Base-by-base conservation (phyloP, 2,113 vertebrate species). In the Chrysochloris asiatica region DNA sequence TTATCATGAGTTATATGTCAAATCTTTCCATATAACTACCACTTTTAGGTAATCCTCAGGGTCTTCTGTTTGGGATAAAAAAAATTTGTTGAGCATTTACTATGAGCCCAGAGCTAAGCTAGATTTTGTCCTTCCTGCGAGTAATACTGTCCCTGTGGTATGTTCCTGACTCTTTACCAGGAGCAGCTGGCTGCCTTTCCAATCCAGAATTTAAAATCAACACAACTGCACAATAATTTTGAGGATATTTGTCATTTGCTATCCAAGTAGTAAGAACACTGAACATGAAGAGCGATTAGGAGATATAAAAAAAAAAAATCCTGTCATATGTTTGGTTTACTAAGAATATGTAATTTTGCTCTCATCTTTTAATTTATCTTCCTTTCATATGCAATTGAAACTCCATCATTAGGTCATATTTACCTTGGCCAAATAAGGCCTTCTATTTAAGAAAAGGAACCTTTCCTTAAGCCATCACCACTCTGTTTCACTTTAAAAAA, bases 351-450 rank as follows among this genome's bases (percentile, higher is more conserved):
- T 30, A 75, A 6, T 92, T 94, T 96, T 89, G 88, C 81, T 90
- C 88, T 92, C 95, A 81, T 16, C 45, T 92, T 90, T 92, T 94
- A 88, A 93, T 95, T 94, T 95, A 75, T 81, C 78, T 95, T 95
- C 86, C 86, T 91, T 73, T 92, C 75, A 88, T 50, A 92, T 90
- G 89, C 86, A 95, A 94, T 30, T 86, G 86, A 93, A 93, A 92
- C 83, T 90, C 48, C 5, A 0, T 90, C 86, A 78, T 95, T 83
- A 95, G 81, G 86, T 86, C 80, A 90, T 63, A 73, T 90, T 65
- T 89, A 59, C 48, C 56, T 87, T 75, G 45, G 92, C 95, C 93
- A 92, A 95, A 92, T 77, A 95, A 94, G 95, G 91, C 87, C 59
- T 78, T 87, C 86, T 78, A 38, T 84, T 94, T 84, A 93, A 92